A percentile compares a stretch with the other conserved stretches of the same genome.
Evolutionary conservation across 2,797 vertebrate genomes (phyloP).

Genomic region (Naso thynnoides): DNA sequence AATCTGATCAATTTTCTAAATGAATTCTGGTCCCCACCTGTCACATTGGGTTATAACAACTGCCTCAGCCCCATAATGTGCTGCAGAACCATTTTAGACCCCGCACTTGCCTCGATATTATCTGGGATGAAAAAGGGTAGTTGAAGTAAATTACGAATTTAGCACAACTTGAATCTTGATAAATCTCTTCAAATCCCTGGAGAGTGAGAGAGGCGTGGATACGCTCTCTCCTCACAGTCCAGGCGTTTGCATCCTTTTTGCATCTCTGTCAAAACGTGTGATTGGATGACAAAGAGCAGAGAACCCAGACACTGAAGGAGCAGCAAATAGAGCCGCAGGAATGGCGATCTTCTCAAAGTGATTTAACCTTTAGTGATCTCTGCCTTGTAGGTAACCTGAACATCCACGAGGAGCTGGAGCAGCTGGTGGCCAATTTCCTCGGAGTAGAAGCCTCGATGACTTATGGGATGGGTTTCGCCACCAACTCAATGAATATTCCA

Average conservation of each 20-base stretch:
- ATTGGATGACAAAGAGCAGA: constrained; percentile 29
- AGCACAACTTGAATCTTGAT: constrained; percentile 46
- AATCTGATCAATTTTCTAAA: constrained; percentile 69
- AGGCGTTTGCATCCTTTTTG: constrained; percentile 35
- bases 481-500: constrained; percentile 98
- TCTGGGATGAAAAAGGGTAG: constrained; percentile 33
- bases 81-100: constrained; percentile 49
- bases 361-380: constrained; percentile 35
- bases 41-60: constrained; percentile 59
- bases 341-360: constrained; percentile 17
- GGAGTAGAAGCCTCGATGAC: constrained; percentile 92
- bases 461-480: constrained; percentile 98
- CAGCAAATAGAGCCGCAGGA: constrained; percentile 21
- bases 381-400: constrained; percentile 88
- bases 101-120: constrained; percentile 40
- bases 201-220: constrained; percentile 5
- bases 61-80: constrained; percentile 43
- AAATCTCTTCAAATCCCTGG: constrained; percentile 34
- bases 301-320: constrained; percentile 14
- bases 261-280: constrained; percentile 50
- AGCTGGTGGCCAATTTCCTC: constrained; percentile 82
- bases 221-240: constrained; percentile 6
- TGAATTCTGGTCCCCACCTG: constrained; percentile 60
- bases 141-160: constrained; percentile 52
- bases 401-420: constrained; percentile 91